Conservation (phyloP, 2,113 vertebrate species). For the Gymnobelideus leadbeateri region DNA sequence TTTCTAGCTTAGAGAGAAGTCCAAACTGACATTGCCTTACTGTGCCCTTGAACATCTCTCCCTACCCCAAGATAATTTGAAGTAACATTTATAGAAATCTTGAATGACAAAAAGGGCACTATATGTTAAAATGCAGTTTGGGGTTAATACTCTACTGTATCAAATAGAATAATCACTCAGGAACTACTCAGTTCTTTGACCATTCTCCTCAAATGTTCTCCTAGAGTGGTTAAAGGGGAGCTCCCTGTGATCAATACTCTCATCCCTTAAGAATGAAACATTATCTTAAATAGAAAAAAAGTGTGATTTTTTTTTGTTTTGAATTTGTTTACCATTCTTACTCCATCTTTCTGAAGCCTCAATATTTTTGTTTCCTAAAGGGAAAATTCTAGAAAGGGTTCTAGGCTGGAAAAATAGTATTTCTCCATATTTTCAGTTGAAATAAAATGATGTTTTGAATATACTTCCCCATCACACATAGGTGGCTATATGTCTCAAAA, state of each 20-base stretch:
- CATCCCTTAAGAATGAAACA: not conserved
- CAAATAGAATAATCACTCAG: too few species aligned
- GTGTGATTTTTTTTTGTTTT: not conserved
- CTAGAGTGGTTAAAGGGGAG: not conserved
- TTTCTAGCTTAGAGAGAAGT: too few species aligned
- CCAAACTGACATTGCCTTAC: too few species aligned
- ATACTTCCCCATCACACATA: not conserved
- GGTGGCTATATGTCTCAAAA: not conserved
- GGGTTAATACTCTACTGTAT: too few species aligned
- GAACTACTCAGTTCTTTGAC: not conserved
- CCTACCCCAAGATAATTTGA: too few species aligned
- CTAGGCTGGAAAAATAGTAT: not conserved
- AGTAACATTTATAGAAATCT: too few species aligned
- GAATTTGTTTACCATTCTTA: not conserved
- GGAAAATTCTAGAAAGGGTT: not conserved
- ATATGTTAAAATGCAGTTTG: too few species aligned
- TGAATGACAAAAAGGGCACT: too few species aligned
- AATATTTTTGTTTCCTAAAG: not conserved
- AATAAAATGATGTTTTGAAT: not conserved
- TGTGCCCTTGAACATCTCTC: too few species aligned
- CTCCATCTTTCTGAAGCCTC: not conserved
- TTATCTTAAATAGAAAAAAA: not conserved
- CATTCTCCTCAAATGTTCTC: not conserved
- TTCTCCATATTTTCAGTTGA: not conserved
- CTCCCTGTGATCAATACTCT: not conserved